A percentile compares a stretch with the other conserved stretches of the same genome.
Evolutionary conservation across 2,888 invertebrate species (phyloP).

Genomic region (Tyria jacobaeae): DNA sequence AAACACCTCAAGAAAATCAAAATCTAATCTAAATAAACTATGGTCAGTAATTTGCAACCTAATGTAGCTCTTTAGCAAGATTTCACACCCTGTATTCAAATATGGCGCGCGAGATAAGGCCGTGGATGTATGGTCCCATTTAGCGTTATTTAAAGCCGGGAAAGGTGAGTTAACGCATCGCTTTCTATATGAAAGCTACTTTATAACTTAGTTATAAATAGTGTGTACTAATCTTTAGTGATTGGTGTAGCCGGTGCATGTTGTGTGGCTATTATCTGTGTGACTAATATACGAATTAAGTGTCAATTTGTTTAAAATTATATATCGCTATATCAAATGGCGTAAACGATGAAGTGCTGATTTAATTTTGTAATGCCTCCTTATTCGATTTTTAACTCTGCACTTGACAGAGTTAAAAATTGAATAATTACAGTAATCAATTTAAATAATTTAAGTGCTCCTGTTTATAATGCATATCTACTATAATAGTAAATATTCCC

Average conservation of each 20-base stretch:
- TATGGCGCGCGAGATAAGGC: constrained; percentile 51
- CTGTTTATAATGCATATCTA: too few species aligned
- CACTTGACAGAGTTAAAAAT: too few species aligned
- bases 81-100: constrained; percentile 55
- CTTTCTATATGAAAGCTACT: constrained; percentile 52
- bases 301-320: constrained; percentile 37
- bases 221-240: constrained; percentile 42
- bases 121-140: constrained; percentile 58
- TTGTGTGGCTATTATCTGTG: constrained; percentile 33
- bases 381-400: neutral
- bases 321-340: constrained; percentile 13
- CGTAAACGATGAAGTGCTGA: neutral
- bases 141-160: constrained; percentile 57
- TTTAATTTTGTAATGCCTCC: neutral
- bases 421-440: too few species aligned
- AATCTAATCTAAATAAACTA: constrained; percentile 43
- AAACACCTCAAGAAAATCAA: constrained; percentile 33
- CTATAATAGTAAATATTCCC: too few species aligned
- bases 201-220: constrained; percentile 50
- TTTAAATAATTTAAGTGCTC: too few species aligned
- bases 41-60: constrained; percentile 49
- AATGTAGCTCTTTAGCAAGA: constrained; percentile 48
- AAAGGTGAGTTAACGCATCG: constrained; percentile 48
- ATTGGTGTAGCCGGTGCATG: constrained; percentile 34
- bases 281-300: constrained; percentile 46